Conservation (phyloP, 1,140 invertebrate species). For the Mylabris phalerata region DNA sequence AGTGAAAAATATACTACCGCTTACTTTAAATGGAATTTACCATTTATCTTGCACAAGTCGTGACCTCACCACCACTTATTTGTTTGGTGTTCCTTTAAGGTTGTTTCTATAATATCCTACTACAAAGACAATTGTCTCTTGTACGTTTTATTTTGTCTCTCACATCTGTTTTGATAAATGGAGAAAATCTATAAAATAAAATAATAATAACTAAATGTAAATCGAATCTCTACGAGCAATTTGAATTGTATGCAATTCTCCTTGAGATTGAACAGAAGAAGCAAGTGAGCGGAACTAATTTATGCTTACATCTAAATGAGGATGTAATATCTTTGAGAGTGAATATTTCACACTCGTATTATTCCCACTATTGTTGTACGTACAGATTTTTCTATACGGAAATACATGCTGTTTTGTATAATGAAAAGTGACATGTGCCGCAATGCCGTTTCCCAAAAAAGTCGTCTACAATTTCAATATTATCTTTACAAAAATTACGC, state of each 20-base stretch:
- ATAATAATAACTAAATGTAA: constrained; percentile 6
- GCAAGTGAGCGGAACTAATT: constrained; percentile 11
- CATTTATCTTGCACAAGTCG: constrained; percentile 14
- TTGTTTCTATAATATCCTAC: neutral
- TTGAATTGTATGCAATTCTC: constrained; percentile 10
- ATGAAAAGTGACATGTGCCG: constrained; percentile 11
- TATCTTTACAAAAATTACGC: too few relatives aligned
- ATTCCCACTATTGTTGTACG: constrained; percentile 6
- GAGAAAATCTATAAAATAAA: too few relatives aligned
- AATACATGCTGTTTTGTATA: too few relatives aligned
- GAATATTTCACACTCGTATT: neutral
- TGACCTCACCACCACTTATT: constrained; percentile 12
- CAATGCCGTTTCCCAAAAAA: neutral
- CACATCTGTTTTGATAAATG: too few relatives aligned
- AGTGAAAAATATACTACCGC: constrained; percentile 10
- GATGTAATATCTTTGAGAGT: constrained; percentile 10
- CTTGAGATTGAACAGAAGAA: neutral
- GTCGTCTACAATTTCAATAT: too few relatives aligned
- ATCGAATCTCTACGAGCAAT: neutral
- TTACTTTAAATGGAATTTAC: constrained; percentile 16
- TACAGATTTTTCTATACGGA: too few relatives aligned
- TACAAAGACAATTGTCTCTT: too few relatives aligned
- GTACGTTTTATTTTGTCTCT: too few relatives aligned
- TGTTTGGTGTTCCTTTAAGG: constrained; percentile 14
- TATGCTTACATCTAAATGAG: constrained; percentile 15